A percentile compares a stretch with the other conserved stretches of the same genome.
These are phyloP conservation scores for Seriola aureovittata DNA, from an alignment of 2,113 vertebrate genomes.

Conservation along the genomic window DNA sequence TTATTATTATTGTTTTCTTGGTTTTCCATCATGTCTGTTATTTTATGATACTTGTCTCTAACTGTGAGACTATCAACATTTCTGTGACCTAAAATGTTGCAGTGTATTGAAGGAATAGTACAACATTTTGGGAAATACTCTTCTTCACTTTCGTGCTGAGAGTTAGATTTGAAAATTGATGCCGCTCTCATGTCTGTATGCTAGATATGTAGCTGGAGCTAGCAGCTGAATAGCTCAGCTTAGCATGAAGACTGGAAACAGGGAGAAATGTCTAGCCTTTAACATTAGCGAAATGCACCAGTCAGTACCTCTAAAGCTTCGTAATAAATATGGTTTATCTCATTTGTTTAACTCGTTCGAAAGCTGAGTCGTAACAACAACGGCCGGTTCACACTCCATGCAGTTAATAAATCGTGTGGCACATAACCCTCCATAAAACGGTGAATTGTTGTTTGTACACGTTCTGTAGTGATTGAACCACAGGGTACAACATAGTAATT, in stretches of 20 bases:
- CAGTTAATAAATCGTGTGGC: background rate
- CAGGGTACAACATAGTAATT: background rate
- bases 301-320: background rate
- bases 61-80: background rate
- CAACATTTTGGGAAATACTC: background rate
- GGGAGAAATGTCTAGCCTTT: background rate
- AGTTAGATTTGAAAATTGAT: background rate
- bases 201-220: too few species aligned
- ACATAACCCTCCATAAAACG: too few species aligned
- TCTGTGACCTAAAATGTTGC: background rate
- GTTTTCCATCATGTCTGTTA: background rate
- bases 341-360: background rate
- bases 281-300: background rate
- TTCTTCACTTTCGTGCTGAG: background rate
- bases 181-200: too few species aligned
- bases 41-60: background rate
- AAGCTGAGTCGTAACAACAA: background rate
- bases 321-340: background rate
- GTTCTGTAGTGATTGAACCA: background rate
- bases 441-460: too few species aligned
- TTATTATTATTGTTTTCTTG: too few species aligned
- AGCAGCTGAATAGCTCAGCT: too few species aligned
- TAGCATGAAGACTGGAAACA: background rate
- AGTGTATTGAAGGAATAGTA: background rate
- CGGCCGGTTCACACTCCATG: background rate